phyloP scores from a whole-genome alignment of 2,113 vertebrate species.

The Proteles cristata region DNA sequence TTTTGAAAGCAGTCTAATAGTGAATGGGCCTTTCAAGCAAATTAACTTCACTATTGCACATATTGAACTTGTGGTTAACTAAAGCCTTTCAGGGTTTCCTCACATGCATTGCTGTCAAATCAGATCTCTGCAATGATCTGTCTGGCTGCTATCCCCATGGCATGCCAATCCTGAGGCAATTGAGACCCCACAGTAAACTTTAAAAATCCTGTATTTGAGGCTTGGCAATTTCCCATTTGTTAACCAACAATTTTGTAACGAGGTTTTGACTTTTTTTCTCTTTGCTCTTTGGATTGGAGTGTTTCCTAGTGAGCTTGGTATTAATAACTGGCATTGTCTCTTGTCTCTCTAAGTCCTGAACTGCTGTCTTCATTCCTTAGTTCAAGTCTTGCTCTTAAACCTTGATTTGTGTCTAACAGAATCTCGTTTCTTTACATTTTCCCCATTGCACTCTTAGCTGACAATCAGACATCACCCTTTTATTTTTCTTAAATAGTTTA shows the following conservation, averaged over 20 bases:
- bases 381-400: neutral
- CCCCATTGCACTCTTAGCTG: neutral
- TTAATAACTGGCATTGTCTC: neutral
- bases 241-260: neutral
- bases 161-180: neutral
- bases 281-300: neutral
- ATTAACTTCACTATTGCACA: conserved; percentile 46
- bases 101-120: neutral
- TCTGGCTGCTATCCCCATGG: neutral
- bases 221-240: neutral
- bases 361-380: neutral
- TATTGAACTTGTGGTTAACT: conserved; percentile 12
- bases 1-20: conserved; percentile 18
- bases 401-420: neutral
- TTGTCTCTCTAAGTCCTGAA: neutral
- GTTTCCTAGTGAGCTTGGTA: neutral
- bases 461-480: neutral
- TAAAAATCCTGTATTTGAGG: neutral
- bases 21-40: conserved; percentile 5
- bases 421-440: neutral
- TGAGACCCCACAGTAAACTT: neutral
- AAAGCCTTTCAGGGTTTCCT: neutral
- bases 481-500: too few relatives aligned
- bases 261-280: neutral
- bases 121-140: neutral